Conservation (phyloP, 1,140 invertebrate species). For the Adoxophyes honmai region DNA sequence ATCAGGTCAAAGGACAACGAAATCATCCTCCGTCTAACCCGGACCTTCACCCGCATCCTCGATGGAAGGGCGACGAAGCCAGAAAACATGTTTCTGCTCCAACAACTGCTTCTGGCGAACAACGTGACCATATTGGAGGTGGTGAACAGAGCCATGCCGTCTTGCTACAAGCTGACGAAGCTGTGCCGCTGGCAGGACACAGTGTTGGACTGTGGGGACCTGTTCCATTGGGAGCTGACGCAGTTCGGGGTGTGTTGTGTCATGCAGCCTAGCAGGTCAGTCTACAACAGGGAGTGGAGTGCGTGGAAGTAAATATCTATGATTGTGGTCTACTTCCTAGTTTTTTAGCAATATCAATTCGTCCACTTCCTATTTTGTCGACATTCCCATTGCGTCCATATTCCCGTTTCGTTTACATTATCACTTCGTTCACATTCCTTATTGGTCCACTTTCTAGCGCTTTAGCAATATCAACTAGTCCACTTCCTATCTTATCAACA, state of each 20-base stretch:
- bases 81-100: constrained; percentile 33
- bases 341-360: too few relatives aligned
- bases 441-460: too few relatives aligned
- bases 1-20: constrained; percentile 26
- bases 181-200: constrained; percentile 43
- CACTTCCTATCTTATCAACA: too few relatives aligned
- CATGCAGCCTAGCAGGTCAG: constrained; percentile 39
- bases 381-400: too few relatives aligned
- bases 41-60: constrained; percentile 32
- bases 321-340: too few relatives aligned
- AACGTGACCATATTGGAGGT: constrained; percentile 36
- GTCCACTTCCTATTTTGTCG: too few relatives aligned
- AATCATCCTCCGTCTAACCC: constrained; percentile 26
- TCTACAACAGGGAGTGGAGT: too few relatives aligned
- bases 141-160: constrained; percentile 35
- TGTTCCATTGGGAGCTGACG: constrained; percentile 46
- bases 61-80: constrained; percentile 26
- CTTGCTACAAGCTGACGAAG: constrained; percentile 31
- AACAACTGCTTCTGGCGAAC: constrained; percentile 30
- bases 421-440: too few relatives aligned
- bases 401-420: too few relatives aligned
- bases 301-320: too few relatives aligned
- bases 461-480: too few relatives aligned
- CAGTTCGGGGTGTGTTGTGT: constrained; percentile 54
- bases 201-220: constrained; percentile 31